These are phyloP conservation scores for Coendou prehensilis DNA, from an alignment of 2,797 vertebrate species.

Conservation along the genomic window DNA sequence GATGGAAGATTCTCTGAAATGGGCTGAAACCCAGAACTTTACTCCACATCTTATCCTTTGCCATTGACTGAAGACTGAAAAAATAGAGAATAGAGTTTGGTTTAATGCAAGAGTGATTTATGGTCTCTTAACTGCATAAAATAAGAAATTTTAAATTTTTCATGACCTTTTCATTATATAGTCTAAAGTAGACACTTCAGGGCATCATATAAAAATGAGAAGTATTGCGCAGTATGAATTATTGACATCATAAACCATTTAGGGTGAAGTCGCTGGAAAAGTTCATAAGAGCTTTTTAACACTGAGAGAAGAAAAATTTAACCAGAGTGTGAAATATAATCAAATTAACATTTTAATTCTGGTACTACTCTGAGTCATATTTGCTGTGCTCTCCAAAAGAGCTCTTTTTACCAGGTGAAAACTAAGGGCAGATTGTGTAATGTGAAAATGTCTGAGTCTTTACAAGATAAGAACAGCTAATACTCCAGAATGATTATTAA, in stretches of 20 bases:
- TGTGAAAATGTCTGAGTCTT: slow-evolving; percentile 78
- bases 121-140: slow-evolving; percentile 77
- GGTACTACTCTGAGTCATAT: slow-evolving; percentile 74
- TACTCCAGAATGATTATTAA: slow-evolving; percentile 37
- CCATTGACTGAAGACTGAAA: slow-evolving; percentile 33
- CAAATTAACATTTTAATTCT: slow-evolving; percentile 83
- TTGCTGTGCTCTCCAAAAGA: slow-evolving; percentile 75
- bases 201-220: slow-evolving; percentile 78
- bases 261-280: slow-evolving; percentile 79
- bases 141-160: slow-evolving; percentile 79
- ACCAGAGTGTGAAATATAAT: slow-evolving; percentile 81
- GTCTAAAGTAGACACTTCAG: slow-evolving; percentile 80
- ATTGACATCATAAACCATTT: slow-evolving; percentile 84
- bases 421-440: slow-evolving; percentile 72
- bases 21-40: not conserved
- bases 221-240: slow-evolving; percentile 81
- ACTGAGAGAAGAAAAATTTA: slow-evolving; percentile 71
- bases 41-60: not conserved
- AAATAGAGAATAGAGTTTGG: slow-evolving; percentile 66
- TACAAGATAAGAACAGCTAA: slow-evolving; percentile 40
- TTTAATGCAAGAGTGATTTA: slow-evolving; percentile 64
- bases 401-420: slow-evolving; percentile 75
- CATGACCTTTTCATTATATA: slow-evolving; percentile 76
- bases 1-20: not conserved
- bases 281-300: slow-evolving; percentile 75